A percentile compares a stretch with the other conserved stretches of the same genome.
Conservation (phyloP, 2,113 vertebrate species). For the Ploceus nigricollis region DNA sequence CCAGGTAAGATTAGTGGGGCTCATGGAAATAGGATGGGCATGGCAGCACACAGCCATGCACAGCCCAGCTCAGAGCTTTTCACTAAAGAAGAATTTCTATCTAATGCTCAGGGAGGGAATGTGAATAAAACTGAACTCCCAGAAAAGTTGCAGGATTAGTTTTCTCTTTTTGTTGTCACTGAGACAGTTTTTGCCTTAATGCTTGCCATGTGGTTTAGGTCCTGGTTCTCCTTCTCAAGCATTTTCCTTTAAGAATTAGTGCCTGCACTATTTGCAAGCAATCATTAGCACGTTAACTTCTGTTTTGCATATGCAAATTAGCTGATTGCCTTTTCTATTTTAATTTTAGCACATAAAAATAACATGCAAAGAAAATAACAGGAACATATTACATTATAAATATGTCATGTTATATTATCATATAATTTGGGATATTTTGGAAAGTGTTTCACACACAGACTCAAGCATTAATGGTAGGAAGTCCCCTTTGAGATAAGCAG, state of each 20-base stretch:
- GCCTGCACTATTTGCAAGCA: background rate
- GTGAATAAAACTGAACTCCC: background rate
- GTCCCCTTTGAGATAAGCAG: background rate
- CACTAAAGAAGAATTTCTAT: background rate
- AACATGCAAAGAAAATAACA: background rate
- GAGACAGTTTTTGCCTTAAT: background rate
- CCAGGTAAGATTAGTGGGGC: rapidly evolving
- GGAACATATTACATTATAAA: background rate
- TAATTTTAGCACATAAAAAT: background rate
- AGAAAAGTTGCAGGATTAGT: background rate
- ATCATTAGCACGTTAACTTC: background rate
- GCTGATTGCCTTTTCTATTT: background rate
- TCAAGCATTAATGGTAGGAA: background rate
- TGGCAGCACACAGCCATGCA: background rate
- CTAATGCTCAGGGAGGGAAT: background rate
- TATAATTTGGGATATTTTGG: background rate
- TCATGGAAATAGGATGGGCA: background rate
- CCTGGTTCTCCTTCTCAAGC: background rate
- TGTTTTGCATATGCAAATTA: background rate
- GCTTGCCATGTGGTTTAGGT: rapidly evolving
- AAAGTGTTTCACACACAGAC: background rate
- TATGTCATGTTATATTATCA: background rate
- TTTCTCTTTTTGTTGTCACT: background rate
- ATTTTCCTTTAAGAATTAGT: background rate
- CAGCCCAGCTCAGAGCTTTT: background rate